Evolutionary conservation across 2,888 invertebrate species (phyloP), one percentile per base, ranked within the genome.

Genomic region (Mermis nigrescens): DNA sequence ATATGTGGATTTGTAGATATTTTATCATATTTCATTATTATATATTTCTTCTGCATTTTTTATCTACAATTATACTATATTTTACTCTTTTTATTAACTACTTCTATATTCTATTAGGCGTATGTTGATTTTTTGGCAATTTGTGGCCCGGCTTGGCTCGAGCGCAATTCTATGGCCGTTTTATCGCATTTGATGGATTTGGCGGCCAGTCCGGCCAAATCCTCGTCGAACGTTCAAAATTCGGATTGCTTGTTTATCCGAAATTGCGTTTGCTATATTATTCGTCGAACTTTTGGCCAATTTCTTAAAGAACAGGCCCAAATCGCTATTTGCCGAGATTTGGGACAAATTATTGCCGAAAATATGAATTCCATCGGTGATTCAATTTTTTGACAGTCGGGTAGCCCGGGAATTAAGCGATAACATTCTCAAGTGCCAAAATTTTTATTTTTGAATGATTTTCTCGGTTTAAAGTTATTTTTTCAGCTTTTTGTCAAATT

Each of bases 261-360:
- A 66, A 92, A 92, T 76, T 98, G 95, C 74, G 87, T 95, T 62
- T 87, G 86, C 72, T 98, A 91, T 74, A 89, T 95, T 65, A 77
- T 95, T 59, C 81, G 91, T 55, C 85, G 87, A 62, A 83, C 90
- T 1, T 79, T 95, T 45, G 92, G 95, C 0, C 85, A 87, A 73
- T 83, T 95, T 82, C 79, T 98, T 27, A 88, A 92, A 0, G 98
- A 98, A 76, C 92, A 92, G 68, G 91, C 94, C 7, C 98, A 98
- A 75, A 83, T 88, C 31, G 72, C 75, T 24, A 94, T 94, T 0
- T 87, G 89, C 71, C 88, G 90, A 71, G 91, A 94, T 75, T 83
- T 98, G 58, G 84, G 89, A 64, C 84, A 85, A 65, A 83, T 92
- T 58, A 83, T 95, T 29, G 82, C 86, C 48, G 88, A 89, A 69